Base-by-base conservation (phyloP, 2,113 vertebrate species). In the Hyaena hyaena region DNA sequence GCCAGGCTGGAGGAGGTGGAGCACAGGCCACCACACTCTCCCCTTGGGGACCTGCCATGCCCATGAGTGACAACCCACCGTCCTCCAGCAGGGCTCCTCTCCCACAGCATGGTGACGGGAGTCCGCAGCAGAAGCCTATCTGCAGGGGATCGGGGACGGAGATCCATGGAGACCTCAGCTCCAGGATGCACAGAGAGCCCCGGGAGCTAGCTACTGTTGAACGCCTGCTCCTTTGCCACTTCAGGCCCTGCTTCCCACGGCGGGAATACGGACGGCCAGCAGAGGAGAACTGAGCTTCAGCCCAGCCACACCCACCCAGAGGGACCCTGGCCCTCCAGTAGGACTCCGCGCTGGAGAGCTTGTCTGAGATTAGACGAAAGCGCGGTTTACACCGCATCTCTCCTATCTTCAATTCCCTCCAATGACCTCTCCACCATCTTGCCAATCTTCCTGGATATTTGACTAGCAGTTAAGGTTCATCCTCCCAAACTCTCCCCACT, bases 11-110 rank as follows among this genome's bases (percentile, higher is more conserved):
- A 93, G 35, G 83, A 93, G 94, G 93, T 88, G 96, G 39, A 93
- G 84, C 95, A 63, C 97, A 96, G 98, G 98, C 97, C 98, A 53
- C 93, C 97, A 90, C 77, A 88, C 7, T 77, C 74, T 77, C 26
- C 15, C 43, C 14, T 17, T 48, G 95, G 90, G 95, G 88, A 97
- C 97, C 94, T 95, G n/a, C 69, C 26, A 65, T 55, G 88, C 10
- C 11, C 58, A 91, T 91, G 93, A 88, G 68, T 11, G 92, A 66
- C 79, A 65, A 66, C 61, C 81, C 6, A 7, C 14, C 6, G 0
- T 15, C 96, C 97, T 86, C 82, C 66, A 95, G 35, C 14, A 58
- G 77, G 88, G 88, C 43, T 97, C 89, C 0, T 33, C 86, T 96
- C 93, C 74, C 79, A 93, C 89, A 89, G 96, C 87, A 71, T 0